Evolutionary conservation across 1,140 invertebrate genomes (phyloP).

Genomic region (Armadillidium nasatum): DNA sequence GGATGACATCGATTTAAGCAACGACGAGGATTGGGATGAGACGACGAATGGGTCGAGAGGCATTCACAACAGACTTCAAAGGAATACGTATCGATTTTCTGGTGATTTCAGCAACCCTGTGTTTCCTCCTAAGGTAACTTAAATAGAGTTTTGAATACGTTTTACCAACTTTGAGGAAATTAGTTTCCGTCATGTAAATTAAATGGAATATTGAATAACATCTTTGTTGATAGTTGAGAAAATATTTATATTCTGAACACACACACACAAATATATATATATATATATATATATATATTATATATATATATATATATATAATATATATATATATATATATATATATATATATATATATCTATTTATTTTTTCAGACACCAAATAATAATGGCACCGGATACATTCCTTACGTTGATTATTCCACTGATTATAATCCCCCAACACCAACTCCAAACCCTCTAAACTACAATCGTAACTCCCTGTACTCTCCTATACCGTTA

Average conservation of each 20-base stretch:
- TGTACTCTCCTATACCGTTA: not conserved
- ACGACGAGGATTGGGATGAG: constrained; percentile 55
- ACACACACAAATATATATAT: too few relatives aligned
- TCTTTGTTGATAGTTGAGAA: too few relatives aligned
- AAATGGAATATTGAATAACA: too few relatives aligned
- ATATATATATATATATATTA: too few relatives aligned
- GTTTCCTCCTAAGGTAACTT: not conserved
- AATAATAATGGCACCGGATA: not conserved
- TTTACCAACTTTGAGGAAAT: too few relatives aligned
- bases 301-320: too few relatives aligned
- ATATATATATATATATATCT: too few relatives aligned
- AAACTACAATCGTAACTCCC: not conserved
- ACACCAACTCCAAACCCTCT: not conserved
- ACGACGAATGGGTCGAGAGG: not conserved
- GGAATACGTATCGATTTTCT: not conserved
- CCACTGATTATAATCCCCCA: not conserved
- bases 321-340: too few relatives aligned
- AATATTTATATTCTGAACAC: too few relatives aligned
- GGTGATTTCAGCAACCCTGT: not conserved
- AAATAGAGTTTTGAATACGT: too few relatives aligned
- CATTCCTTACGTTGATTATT: not conserved
- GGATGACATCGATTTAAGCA: constrained; percentile 61
- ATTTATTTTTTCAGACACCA: constrained; percentile 10
- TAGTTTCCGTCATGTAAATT: too few relatives aligned
- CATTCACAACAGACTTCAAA: not conserved